phyloP scores from a whole-genome alignment of 2,113 vertebrate genomes.

The Brachyhypopomus gauderio region DNA sequence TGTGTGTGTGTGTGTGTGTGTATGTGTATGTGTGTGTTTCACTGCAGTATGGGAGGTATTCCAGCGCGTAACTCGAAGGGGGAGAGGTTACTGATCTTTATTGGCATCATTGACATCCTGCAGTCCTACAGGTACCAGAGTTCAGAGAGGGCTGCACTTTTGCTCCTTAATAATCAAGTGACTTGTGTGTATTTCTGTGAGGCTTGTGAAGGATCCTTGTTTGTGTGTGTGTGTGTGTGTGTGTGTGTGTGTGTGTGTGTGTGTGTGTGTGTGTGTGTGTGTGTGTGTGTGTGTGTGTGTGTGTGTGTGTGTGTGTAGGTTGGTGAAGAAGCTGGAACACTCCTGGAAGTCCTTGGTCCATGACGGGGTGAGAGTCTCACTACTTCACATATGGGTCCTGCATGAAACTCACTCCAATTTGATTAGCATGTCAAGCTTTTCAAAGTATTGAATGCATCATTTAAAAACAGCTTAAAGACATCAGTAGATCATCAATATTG shows the following conservation, averaged over 20 bases:
- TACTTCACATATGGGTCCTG: not conserved
- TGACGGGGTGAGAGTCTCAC: constrained; percentile 83
- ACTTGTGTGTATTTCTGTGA: not conserved
- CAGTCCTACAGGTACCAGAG: constrained; percentile 89
- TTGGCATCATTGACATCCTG: constrained; percentile 93
- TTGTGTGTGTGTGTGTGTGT: too few species aligned
- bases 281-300: too few species aligned
- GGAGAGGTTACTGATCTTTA: constrained; percentile 87
- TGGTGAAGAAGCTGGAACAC: constrained; percentile 91
- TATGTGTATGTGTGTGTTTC: constrained; percentile 41
- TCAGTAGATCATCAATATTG: too few species aligned
- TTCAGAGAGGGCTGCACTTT: not conserved
- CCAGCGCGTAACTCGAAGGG: constrained; percentile 84
- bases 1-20: not conserved
- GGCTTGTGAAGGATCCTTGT: not conserved
- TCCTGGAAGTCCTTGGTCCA: constrained; percentile 94
- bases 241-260: too few species aligned
- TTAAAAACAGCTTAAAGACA: too few species aligned
- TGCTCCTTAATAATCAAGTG: not conserved
- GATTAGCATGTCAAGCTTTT: too few species aligned
- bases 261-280: too few species aligned
- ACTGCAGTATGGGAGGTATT: constrained; percentile 89
- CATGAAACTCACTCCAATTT: too few species aligned
- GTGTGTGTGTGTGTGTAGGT: constrained; percentile 76
- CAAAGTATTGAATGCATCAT: too few species aligned